A percentile compares a stretch with the other conserved stretches of the same genome.
Evolutionary conservation across 2,113 vertebrate species (phyloP).

Genomic region (Saguinus midas): DNA sequence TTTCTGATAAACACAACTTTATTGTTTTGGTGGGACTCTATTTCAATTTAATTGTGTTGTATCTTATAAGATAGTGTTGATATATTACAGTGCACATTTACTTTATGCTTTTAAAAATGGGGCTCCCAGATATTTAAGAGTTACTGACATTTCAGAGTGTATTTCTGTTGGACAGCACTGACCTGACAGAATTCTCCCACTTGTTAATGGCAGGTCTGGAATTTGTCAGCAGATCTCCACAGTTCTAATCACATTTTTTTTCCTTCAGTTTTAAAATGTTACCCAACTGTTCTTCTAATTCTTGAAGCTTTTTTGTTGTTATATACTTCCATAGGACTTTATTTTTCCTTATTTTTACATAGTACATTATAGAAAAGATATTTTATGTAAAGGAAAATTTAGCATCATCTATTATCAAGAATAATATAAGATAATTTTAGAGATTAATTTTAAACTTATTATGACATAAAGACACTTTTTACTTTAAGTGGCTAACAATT

Average conservation of each 20-base stretch:
- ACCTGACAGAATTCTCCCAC: neutral
- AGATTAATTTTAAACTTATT: constrained; percentile 25
- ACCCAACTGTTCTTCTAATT: neutral
- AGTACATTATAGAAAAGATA: neutral
- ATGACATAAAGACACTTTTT: neutral
- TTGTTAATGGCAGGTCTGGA: neutral
- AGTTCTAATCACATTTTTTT: neutral
- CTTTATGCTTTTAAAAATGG: neutral
- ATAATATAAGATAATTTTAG: neutral
- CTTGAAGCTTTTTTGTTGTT: neutral
- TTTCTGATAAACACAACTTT: neutral
- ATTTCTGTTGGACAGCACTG: neutral
- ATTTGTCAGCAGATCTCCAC: neutral
- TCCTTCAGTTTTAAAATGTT: neutral
- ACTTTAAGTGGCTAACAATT: neutral
- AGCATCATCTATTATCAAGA: neutral
- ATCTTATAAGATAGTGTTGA: neutral
- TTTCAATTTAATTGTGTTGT: neutral
- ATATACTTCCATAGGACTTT: neutral
- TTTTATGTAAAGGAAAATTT: neutral
- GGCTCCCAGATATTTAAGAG: neutral
- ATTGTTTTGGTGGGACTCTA: neutral
- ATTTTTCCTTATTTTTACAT: neutral
- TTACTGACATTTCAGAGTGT: neutral
- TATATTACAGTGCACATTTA: neutral